These are phyloP conservation scores for Caenorhabditis japonica DNA, from an alignment of 2,888 invertebrate genomes.

Conservation along the genomic window DNA sequence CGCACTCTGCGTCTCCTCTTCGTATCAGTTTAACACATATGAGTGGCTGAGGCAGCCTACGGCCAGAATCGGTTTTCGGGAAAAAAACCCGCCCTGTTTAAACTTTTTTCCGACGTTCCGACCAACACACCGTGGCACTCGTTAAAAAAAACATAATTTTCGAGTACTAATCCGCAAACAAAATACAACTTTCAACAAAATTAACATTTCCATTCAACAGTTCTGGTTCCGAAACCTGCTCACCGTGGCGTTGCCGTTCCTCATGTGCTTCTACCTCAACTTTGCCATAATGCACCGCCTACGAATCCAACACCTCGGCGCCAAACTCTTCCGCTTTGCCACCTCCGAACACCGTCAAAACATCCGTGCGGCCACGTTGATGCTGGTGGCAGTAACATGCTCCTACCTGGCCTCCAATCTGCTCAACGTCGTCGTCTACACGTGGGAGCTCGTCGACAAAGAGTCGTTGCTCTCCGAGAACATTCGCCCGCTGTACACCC, in stretches of 20 bases:
- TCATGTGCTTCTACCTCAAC: slow-evolving; percentile 71
- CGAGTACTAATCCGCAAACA: too few species aligned
- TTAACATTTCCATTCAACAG: slow-evolving; percentile 50
- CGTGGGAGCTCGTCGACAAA: slow-evolving; percentile 71
- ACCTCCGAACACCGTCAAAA: slow-evolving; percentile 74
- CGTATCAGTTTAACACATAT: too few species aligned
- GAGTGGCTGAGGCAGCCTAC: too few species aligned
- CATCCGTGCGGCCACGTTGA: slow-evolving; percentile 72
- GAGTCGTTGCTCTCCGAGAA: slow-evolving; percentile 60
- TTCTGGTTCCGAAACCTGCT: slow-evolving; percentile 74
- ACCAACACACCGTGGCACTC: too few species aligned
- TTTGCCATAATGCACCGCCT: slow-evolving; percentile 70
- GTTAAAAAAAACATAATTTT: too few species aligned
- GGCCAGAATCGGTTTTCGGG: too few species aligned
- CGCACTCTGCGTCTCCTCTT: too few species aligned
- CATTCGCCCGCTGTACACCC: slow-evolving; percentile 70
- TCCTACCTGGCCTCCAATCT: slow-evolving; percentile 73
- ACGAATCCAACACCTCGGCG: slow-evolving; percentile 71
- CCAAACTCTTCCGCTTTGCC: slow-evolving; percentile 73
- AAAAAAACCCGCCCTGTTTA: too few species aligned
- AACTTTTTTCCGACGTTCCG: too few species aligned
- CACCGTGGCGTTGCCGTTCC: slow-evolving; percentile 71
- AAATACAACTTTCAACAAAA: too few species aligned
- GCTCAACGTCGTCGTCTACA: slow-evolving; percentile 71
- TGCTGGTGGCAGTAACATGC: slow-evolving; percentile 73